Percentiles rank a stretch among this genome's conserved stretches.
Conservation (phyloP, 2,888 invertebrate species). For the Elegia similella region DNA sequence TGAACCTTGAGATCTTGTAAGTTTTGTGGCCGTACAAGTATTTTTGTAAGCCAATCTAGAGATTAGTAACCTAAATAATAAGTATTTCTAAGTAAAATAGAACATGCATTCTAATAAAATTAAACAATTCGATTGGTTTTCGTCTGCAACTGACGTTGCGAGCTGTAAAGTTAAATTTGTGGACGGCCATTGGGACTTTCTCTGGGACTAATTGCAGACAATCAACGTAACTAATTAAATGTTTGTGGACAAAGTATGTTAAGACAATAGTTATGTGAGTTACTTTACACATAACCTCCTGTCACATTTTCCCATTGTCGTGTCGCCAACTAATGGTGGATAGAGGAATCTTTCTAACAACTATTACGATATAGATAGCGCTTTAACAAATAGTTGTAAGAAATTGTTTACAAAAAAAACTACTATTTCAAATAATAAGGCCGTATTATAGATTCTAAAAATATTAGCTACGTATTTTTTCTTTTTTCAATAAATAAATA, state of each 20-base stretch:
- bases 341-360: too few relatives aligned
- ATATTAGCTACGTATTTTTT: too few relatives aligned
- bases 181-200: constrained; percentile 54
- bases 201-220: constrained; percentile 62
- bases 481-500: too few relatives aligned
- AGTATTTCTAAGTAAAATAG: not conserved
- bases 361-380: too few relatives aligned
- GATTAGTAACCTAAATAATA: not conserved
- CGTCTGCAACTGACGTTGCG: not conserved
- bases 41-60: not conserved
- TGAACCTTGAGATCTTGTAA: not conserved
- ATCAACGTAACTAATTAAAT: constrained; percentile 59
- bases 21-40: not conserved
- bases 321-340: too few relatives aligned
- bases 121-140: not conserved
- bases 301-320: too few relatives aligned
- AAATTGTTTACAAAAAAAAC: too few relatives aligned
- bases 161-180: constrained; percentile 34
- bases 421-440: too few relatives aligned
- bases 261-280: too few relatives aligned
- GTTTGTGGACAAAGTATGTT: constrained; percentile 44
- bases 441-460: too few relatives aligned
- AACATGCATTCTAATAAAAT: not conserved
- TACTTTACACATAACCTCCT: too few relatives aligned
- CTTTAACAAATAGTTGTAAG: too few relatives aligned